These are phyloP conservation scores for Lissonota sp. DNA, from an alignment of 2,888 invertebrate genomes.

Conservation along the genomic window DNA sequence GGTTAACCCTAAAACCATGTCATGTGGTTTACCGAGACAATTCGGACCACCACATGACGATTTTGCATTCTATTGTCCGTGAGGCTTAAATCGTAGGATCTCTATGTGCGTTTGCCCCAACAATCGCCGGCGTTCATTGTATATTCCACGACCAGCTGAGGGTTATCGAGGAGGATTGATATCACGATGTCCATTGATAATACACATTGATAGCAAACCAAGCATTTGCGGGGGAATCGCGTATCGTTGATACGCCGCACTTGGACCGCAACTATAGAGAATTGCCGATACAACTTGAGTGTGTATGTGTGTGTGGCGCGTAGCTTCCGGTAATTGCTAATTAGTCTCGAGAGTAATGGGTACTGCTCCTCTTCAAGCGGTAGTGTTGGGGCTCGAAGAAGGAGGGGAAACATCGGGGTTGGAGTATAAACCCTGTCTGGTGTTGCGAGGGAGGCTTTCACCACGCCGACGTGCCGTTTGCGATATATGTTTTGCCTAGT, in stretches of 20 bases:
- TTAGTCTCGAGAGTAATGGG: slow-evolving; percentile 58
- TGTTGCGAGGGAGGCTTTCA: slow-evolving; percentile 18
- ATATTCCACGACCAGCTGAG: background rate
- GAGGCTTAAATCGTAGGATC: background rate
- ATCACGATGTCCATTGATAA: slow-evolving; percentile 20
- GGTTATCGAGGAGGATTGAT: background rate
- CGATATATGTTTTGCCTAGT: slow-evolving; percentile 5
- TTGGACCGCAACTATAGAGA: slow-evolving; percentile 5
- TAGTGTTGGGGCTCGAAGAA: background rate
- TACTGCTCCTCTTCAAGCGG: slow-evolving; percentile 16
- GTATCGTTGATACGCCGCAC: slow-evolving; percentile 11
- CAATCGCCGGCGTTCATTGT: background rate
- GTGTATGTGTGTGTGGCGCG: background rate
- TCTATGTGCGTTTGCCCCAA: background rate
- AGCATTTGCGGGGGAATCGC: background rate
- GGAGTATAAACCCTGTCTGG: slow-evolving; percentile 31
- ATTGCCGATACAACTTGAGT: slow-evolving; percentile 6
- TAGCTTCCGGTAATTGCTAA: slow-evolving; percentile 60
- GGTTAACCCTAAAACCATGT: background rate
- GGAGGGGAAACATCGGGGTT: background rate
- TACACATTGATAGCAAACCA: slow-evolving; percentile 17
- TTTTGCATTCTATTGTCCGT: background rate
- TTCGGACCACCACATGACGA: background rate
- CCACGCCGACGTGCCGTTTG: slow-evolving; percentile 4
- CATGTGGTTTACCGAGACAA: background rate